Percentiles rank a stretch among this genome's conserved stretches.
These are phyloP conservation scores for Peromyscus polionotus DNA, from an alignment of 2,113 vertebrate species.

Conservation along the genomic window DNA sequence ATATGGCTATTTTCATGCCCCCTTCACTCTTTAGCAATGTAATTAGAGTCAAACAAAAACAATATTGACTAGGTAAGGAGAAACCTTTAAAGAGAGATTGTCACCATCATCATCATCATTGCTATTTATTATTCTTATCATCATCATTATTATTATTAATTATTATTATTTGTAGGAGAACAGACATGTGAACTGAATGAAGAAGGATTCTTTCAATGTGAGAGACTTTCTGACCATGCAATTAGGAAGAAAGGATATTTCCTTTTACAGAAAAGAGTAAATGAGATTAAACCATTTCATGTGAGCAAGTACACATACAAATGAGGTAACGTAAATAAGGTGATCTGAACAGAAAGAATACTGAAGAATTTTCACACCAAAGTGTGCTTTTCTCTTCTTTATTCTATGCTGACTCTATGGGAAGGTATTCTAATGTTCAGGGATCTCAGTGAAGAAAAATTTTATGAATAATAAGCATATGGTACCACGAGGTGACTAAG, in stretches of 20 bases:
- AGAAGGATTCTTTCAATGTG: fast-evolving
- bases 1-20: neutral
- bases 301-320: neutral
- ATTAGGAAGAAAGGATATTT: neutral
- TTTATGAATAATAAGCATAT: neutral
- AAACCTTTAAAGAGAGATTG: neutral
- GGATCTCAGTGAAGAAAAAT: neutral
- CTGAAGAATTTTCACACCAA: neutral
- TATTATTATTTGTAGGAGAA: neutral
- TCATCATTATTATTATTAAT: neutral
- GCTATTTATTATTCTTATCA: neutral
- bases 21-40: neutral
- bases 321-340: neutral
- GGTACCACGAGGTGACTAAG: neutral
- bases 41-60: neutral
- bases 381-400: neutral
- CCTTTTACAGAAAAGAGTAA: neutral
- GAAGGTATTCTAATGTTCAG: neutral
- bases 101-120: neutral
- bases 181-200: neutral
- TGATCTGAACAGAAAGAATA: too few relatives aligned
- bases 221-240: neutral
- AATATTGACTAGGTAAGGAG: neutral
- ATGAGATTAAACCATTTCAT: neutral
- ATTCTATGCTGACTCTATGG: fast-evolving